Evolutionary conservation across 2,797 vertebrate genomes (phyloP).

Genomic region (Phrynocephalus guinanensis): DNA sequence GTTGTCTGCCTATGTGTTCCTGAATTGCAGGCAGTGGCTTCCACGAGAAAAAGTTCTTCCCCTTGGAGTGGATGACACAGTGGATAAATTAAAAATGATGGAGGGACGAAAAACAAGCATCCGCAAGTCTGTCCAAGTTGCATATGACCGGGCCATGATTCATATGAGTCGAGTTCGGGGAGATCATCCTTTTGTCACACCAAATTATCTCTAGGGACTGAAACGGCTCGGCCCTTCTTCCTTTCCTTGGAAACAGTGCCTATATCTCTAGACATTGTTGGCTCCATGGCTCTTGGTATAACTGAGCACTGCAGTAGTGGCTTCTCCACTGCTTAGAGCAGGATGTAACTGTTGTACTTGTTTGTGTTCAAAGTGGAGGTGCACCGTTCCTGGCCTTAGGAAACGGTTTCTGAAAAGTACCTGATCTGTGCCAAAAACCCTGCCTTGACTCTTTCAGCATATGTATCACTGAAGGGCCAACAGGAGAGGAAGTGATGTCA

Average conservation of each 20-base stretch:
- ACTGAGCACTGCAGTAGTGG: background rate
- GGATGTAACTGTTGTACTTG: conserved; percentile 22
- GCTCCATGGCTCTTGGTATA: background rate
- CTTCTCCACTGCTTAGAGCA: conserved; percentile 34
- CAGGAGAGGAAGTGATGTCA: conserved; percentile 50
- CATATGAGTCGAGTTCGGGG: conserved; percentile 93
- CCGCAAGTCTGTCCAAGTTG: conserved; percentile 97
- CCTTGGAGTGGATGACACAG: conserved; percentile 91
- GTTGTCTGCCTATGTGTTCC: fast-evolving
- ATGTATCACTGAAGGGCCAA: conserved; percentile 62
- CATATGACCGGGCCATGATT: conserved; percentile 95
- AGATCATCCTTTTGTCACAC: conserved; percentile 87
- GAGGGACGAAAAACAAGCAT: conserved; percentile 97
- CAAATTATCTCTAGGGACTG: conserved; percentile 85
- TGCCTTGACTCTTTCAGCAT: conserved; percentile 60
- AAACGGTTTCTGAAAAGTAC: conserved; percentile 39
- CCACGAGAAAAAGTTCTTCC: conserved; percentile 92
- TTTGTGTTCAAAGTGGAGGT: background rate
- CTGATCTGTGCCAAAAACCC: conserved; percentile 77
- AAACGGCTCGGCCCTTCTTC: conserved; percentile 8
- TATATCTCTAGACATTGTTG: background rate
- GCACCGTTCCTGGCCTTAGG: conserved; percentile 47
- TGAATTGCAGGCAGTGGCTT: conserved; percentile 92
- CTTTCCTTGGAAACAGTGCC: conserved; percentile 20
- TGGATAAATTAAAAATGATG: conserved; percentile 96